A percentile compares a stretch with the other conserved stretches of the same genome.
Evolutionary conservation across 2,113 vertebrate genomes (phyloP).

Genomic region (Pyxicephalus adspersus): DNA sequence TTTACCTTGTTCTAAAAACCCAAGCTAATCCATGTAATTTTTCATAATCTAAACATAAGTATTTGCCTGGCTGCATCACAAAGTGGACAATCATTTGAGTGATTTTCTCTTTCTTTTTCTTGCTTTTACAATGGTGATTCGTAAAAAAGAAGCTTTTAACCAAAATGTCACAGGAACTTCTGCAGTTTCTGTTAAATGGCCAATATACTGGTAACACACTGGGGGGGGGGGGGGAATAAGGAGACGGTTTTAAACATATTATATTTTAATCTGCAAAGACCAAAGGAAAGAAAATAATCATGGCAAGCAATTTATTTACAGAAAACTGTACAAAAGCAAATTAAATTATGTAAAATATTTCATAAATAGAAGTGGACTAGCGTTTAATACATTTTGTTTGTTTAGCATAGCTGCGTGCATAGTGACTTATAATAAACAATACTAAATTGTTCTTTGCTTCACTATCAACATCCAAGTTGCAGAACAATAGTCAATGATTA

Average conservation of each 20-base stretch:
- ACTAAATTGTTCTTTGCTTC: slow-evolving; percentile 95
- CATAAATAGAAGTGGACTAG: slow-evolving; percentile 99
- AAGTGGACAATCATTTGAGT: slow-evolving; percentile 34
- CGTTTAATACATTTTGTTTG: slow-evolving; percentile 98
- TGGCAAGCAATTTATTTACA: slow-evolving; percentile 99
- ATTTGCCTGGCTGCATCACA: slow-evolving; percentile 38
- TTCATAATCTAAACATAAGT: slow-evolving; percentile 23
- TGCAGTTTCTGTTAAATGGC: slow-evolving; percentile 55
- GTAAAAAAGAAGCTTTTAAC: slow-evolving; percentile 40
- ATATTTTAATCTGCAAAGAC: slow-evolving; percentile 99
- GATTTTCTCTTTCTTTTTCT: slow-evolving; percentile 6
- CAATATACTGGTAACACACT: slow-evolving; percentile 58
- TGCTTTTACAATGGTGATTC: slow-evolving; percentile 48
- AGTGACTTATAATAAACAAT: slow-evolving; percentile 99
- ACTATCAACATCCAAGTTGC: slow-evolving; percentile 99
- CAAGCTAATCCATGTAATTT: slow-evolving; percentile 24
- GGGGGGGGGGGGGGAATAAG: slow-evolving; percentile 69
- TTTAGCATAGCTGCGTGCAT: slow-evolving; percentile 99
- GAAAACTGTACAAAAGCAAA: slow-evolving; percentile 99
- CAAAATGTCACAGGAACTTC: slow-evolving; percentile 52
- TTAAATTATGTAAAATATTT: slow-evolving; percentile 99
- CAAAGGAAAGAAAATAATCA: slow-evolving; percentile 80
- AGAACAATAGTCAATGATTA: slow-evolving; percentile 98
- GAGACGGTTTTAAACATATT: slow-evolving; percentile 88
- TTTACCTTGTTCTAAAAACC: slow-evolving; percentile 43